Percentiles rank a stretch among this genome's conserved stretches.
Conservation (phyloP, 2,888 invertebrate genomes). For the Pyrochroa serraticornis region DNA sequence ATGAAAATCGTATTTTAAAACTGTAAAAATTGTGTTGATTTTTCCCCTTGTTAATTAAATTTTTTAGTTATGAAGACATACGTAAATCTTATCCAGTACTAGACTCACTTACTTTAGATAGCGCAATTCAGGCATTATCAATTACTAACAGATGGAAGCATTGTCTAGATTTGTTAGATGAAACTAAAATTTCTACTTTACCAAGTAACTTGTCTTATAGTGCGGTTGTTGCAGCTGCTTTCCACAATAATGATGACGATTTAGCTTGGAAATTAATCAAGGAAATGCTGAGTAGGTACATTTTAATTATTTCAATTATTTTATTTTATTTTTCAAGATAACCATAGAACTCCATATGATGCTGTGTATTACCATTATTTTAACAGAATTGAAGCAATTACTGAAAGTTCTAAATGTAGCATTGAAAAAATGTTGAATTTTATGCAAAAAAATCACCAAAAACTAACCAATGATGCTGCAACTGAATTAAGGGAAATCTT, state of each 20-base stretch:
- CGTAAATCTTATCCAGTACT: conserved; percentile 63
- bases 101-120: conserved; percentile 66
- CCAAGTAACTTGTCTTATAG: conserved; percentile 54
- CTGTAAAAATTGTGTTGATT: conserved; percentile 52
- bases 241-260: conserved; percentile 63
- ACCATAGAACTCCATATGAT: conserved; percentile 34
- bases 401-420: conserved; percentile 25
- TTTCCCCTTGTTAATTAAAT: conserved; percentile 3
- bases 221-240: conserved; percentile 63
- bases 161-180: conserved; percentile 65
- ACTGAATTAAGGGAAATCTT: conserved; percentile 36
- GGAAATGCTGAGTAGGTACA: conserved; percentile 57
- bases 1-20: conserved; percentile 63
- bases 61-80: conserved; percentile 52
- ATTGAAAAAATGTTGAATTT: conserved; percentile 66
- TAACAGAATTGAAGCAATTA: conserved; percentile 24
- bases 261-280: conserved; percentile 68
- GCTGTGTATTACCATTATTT: conserved; percentile 37
- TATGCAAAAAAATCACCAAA: conserved; percentile 61
- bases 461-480: conserved; percentile 52
- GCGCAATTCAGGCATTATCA: conserved; percentile 67
- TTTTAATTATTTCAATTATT: conserved; percentile 18
- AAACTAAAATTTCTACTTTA: conserved; percentile 58
- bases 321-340: conserved; percentile 32
- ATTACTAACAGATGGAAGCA: conserved; percentile 69